phyloP scores from a whole-genome alignment of 2,888 invertebrate species.

The Auanema sp. region DNA sequence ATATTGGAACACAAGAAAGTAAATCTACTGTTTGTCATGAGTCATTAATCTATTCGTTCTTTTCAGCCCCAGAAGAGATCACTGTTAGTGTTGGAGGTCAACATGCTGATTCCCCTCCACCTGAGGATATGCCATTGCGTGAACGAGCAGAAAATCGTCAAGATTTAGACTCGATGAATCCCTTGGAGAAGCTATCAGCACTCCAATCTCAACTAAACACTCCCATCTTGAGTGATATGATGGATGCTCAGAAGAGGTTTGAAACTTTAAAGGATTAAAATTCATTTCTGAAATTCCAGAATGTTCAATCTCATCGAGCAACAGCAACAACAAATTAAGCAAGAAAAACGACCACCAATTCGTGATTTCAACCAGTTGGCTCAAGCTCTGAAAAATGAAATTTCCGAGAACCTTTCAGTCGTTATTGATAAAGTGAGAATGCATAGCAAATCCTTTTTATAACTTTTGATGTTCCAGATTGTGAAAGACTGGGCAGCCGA shows the following conservation, averaged over 20 bases:
- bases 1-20: constrained; percentile 4
- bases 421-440: constrained; percentile 79
- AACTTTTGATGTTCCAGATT: constrained; percentile 18
- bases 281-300: neutral
- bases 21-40: neutral
- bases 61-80: constrained; percentile 8
- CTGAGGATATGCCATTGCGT: neutral
- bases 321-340: constrained; percentile 3
- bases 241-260: constrained; percentile 18
- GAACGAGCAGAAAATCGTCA: constrained; percentile 12
- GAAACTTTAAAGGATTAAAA: constrained; percentile 2
- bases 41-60: neutral
- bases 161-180: constrained; percentile 15
- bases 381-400: constrained; percentile 87
- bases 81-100: neutral
- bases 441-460: neutral
- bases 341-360: constrained; percentile 22
- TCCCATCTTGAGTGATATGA: constrained; percentile 22
- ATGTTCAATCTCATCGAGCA: neutral
- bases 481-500: constrained; percentile 33
- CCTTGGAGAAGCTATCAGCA: constrained; percentile 26
- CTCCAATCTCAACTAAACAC: constrained; percentile 38
- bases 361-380: constrained; percentile 75
- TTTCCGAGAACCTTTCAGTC: constrained; percentile 80
- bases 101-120: neutral